A percentile compares a stretch with the other conserved stretches of the same genome.
Evolutionary conservation across 2,888 invertebrate species (phyloP).

Genomic region (Hololepta plana): DNA sequence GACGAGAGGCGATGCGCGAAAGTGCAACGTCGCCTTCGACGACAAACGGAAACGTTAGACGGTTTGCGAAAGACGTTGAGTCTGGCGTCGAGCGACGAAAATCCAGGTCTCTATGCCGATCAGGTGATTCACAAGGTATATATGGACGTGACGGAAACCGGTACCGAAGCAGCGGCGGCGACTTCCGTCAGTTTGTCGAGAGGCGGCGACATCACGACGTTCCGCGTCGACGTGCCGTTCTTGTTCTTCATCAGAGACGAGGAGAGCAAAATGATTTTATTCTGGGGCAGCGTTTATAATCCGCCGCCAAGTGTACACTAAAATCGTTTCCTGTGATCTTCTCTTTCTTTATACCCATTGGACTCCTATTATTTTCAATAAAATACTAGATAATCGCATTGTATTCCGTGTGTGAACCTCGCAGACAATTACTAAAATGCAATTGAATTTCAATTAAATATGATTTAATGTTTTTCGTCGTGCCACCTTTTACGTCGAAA

Average conservation of each 20-base stretch:
- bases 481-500: too few relatives aligned
- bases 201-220: conserved; percentile 31
- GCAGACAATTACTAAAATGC: too few relatives aligned
- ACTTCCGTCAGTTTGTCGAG: conserved; percentile 38
- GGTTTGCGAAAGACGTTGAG: conserved; percentile 16
- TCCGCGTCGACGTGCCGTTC: conserved; percentile 50
- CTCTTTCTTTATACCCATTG: too few relatives aligned
- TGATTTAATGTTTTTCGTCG: too few relatives aligned
- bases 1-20: conserved; percentile 14
- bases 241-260: conserved; percentile 56
- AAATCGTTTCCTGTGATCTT: too few relatives aligned
- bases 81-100: conserved; percentile 23
- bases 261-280: conserved; percentile 42
- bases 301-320: too few relatives aligned
- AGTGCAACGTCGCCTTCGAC: too few relatives aligned
- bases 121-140: conserved; percentile 46
- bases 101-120: conserved; percentile 44
- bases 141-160: conserved; percentile 45
- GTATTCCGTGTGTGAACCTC: too few relatives aligned
- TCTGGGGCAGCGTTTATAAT: too few relatives aligned
- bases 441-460: too few relatives aligned
- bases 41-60: conserved; percentile 16
- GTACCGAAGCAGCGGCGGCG: conserved; percentile 53
- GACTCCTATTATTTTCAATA: too few relatives aligned
- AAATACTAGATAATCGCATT: too few relatives aligned